Conservation (phyloP, 1,140 invertebrate species). For the Mizuhopecten yessoensis region DNA sequence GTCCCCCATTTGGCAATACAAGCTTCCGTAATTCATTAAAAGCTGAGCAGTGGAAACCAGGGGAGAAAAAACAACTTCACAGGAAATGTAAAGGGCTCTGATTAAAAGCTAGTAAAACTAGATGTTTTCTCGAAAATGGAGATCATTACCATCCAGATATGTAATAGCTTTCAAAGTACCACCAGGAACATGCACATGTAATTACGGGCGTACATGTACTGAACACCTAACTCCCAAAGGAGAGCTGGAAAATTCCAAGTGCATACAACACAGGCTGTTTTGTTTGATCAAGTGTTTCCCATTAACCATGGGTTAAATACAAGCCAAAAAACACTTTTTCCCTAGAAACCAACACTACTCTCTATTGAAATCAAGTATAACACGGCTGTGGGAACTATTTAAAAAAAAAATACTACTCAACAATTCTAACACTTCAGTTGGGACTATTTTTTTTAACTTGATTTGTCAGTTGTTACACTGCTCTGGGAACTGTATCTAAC, state of each 20-base stretch:
- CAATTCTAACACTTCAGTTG: background rate
- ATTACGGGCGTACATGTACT: background rate
- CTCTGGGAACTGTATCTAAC: background rate
- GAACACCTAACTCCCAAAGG: background rate
- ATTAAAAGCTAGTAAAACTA: slow-evolving; percentile 36
- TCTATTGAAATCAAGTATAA: background rate
- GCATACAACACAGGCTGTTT: background rate
- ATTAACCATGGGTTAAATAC: slow-evolving; percentile 6
- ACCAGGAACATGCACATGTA: slow-evolving; percentile 27
- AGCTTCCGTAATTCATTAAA: background rate
- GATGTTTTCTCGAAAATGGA: slow-evolving; percentile 27
- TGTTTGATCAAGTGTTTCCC: slow-evolving; percentile 30
- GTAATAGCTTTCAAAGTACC: background rate
- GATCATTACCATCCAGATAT: slow-evolving; percentile 26
- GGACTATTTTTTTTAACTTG: background rate
- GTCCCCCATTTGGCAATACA: background rate
- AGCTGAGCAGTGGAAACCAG: background rate
- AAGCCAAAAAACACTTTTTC: background rate
- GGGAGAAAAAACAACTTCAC: background rate
- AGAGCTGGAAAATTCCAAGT: background rate
- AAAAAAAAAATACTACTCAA: background rate
- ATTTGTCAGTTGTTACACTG: background rate
- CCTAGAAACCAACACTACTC: background rate
- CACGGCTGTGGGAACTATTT: background rate
- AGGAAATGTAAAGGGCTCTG: slow-evolving; percentile 22